Evolutionary conservation across 2,113 vertebrate species (phyloP).

Genomic region (Pterocles gutturalis): DNA sequence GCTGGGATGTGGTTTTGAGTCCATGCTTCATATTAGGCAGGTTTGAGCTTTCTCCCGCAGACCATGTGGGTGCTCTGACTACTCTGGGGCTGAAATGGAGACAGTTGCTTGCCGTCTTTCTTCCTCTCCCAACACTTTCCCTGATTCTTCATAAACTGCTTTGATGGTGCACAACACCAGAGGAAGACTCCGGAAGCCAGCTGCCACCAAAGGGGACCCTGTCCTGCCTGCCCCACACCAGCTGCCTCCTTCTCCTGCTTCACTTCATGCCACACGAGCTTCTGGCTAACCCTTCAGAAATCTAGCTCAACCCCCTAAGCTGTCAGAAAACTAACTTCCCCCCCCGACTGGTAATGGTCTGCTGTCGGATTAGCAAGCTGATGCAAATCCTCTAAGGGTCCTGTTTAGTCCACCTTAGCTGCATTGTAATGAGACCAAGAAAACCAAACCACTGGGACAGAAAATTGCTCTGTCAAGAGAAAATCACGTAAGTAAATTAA

Average conservation of each 20-base stretch:
- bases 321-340: background rate
- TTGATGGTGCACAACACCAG: background rate
- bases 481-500: background rate
- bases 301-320: background rate
- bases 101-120: background rate
- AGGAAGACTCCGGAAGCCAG: background rate
- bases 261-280: background rate
- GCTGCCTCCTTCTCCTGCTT: background rate
- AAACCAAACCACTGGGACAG: background rate
- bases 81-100: background rate
- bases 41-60: background rate
- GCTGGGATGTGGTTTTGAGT: background rate
- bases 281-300: background rate
- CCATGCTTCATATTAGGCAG: background rate
- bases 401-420: background rate
- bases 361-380: background rate
- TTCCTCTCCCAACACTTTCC: background rate
- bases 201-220: background rate
- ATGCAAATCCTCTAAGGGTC: background rate
- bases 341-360: background rate
- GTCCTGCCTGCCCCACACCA: rapidly evolving
- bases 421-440: background rate
- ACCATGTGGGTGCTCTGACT: background rate
- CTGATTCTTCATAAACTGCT: background rate
- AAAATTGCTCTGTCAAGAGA: background rate